Conservation (phyloP, 30 jellyfish, hydroid and myxozoan genomes). For the Aurelia sp. region DNA sequence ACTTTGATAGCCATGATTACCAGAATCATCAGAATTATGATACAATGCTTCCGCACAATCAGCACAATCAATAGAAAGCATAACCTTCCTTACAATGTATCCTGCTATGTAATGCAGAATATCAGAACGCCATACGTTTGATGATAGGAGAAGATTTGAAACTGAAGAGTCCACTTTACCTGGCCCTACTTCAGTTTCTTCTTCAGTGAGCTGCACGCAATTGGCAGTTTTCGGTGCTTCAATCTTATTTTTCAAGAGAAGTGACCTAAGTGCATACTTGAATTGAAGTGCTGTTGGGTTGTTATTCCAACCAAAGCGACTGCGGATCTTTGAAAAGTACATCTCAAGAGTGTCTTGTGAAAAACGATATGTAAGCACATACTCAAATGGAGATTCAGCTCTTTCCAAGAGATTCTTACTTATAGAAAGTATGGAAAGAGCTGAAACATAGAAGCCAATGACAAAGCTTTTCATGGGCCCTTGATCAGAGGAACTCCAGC, state of each 20-base stretch:
- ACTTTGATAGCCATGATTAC: constrained; percentile 1
- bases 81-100: neutral
- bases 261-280: constrained; percentile 22
- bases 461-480: constrained; percentile 42
- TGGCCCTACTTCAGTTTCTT: neutral
- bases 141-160: constrained; percentile 3
- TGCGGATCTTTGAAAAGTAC: constrained; percentile 39
- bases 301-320: constrained; percentile 58
- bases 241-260: constrained; percentile 4
- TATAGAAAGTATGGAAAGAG: constrained; percentile 30
- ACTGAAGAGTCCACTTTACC: constrained; percentile 5
- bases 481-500: neutral
- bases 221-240: constrained; percentile 26
- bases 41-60: constrained; percentile 32
- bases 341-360: constrained; percentile 34
- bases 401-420: constrained; percentile 14
- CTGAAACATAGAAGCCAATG: constrained; percentile 23
- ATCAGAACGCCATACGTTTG: constrained; percentile 16
- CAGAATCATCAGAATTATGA: neutral
- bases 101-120: constrained; percentile 48
- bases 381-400: neutral
- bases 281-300: constrained; percentile 23
- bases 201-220: neutral
- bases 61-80: neutral
- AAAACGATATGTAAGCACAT: constrained; percentile 19